Evolutionary conservation across 2,113 vertebrate species (phyloP), one percentile per base, ranked within the genome.

Genomic region (Callipepla californica): DNA sequence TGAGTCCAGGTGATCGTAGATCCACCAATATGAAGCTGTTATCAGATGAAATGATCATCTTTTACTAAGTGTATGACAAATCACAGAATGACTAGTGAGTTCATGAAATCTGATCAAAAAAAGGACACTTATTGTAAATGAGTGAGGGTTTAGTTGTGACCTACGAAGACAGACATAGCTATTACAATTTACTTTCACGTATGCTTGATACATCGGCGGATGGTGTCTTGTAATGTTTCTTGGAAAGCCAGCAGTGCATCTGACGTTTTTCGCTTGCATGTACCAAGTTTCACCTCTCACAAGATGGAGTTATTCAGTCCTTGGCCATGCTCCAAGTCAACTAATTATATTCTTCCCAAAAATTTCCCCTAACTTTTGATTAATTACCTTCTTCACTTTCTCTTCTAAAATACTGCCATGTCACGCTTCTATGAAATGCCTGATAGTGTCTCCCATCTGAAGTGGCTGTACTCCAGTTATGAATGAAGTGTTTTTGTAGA

Each of bases 311-410:
- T 83, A 61, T 45, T 76, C 78, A 68, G 65, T 74, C 51, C 55
- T 61, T 94, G 87, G 58, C 90, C 0, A 1, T 22, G 15, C 85
- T 94, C 80, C 92, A 92, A 82, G 32, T 30, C 48, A 89, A 53
- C 61, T 91, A 81, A 92, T 95, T 68, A 73, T 48, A 42, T 58
- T 75, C 58, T 83, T 85, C 84, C 44, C 68, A 90, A 87, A 83
- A 45, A 48, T 91, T 53, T 87, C 48, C 44, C 48, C 57, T 36
- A 8, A 95, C 36, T 92, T 94, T 69, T 73, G 80, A 62, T 93
- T 93, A 87, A 68, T 91, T 91, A 44, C 65, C 57, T 3, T 78
- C 61, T 78, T 74, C 20, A 3, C 47, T 94, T 92, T n/a, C 72
- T 70, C 11, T 84, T 91, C 51, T 81, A 53, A 78, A 75, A 65